Evolutionary conservation across 1,140 invertebrate genomes (phyloP).

Genomic region (Oncopodura yosiiana): DNA sequence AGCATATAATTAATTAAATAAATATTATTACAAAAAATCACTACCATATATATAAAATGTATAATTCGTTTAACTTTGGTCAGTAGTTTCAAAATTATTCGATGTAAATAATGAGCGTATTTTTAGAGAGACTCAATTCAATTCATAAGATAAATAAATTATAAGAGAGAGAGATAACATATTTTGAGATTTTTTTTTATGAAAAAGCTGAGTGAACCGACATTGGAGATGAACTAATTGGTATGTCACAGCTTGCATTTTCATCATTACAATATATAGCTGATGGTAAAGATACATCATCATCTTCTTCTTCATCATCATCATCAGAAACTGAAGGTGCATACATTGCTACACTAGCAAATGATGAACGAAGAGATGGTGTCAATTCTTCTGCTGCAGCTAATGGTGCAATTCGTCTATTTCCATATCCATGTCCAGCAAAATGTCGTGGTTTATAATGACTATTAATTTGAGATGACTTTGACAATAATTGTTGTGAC

Average conservation of each 20-base stretch:
- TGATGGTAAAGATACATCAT: slow-evolving; percentile 15
- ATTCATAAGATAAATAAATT: no score
- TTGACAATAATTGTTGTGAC: not conserved
- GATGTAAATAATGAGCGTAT: no score
- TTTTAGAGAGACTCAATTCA: no score
- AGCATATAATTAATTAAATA: no score
- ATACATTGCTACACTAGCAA: slow-evolving; percentile 29
- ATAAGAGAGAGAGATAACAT: no score
- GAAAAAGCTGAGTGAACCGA: slow-evolving; percentile 23
- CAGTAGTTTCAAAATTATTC: no score
- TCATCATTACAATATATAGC: slow-evolving; percentile 13
- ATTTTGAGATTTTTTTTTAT: not conserved
- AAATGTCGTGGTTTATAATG: slow-evolving; percentile 25
- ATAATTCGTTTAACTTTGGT: no score
- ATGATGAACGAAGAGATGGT: slow-evolving; percentile 34
- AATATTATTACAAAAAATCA: no score
- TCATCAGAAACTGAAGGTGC: slow-evolving; percentile 9
- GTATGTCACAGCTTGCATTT: slow-evolving; percentile 1
- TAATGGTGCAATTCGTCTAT: slow-evolving; percentile 21
- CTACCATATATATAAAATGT: no score
- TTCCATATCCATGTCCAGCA: slow-evolving; percentile 18
- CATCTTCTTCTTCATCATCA: slow-evolving; percentile 10
- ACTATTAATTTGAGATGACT: not conserved
- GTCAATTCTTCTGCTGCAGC: slow-evolving; percentile 33
- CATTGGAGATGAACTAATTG: slow-evolving; percentile 5